Percentiles rank a stretch among this genome's conserved stretches.
phyloP scores from a whole-genome alignment of 2,888 invertebrate genomes.

The Rugalucina vietnamica region DNA sequence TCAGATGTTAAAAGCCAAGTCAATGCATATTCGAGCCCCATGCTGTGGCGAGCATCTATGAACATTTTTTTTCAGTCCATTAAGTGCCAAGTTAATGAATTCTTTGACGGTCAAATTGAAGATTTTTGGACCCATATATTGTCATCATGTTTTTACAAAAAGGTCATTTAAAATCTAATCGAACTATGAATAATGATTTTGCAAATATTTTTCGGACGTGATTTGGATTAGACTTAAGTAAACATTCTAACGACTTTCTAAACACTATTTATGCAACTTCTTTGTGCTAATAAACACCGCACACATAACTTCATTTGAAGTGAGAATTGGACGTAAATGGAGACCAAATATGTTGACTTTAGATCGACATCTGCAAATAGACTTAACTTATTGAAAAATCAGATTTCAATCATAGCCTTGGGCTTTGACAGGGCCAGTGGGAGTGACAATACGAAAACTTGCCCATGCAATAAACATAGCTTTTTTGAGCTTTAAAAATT shows the following conservation, averaged over 20 bases:
- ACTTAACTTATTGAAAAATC: not conserved
- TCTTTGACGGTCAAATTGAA: too few species aligned
- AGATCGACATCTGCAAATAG: not conserved
- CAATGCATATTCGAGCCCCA: too few species aligned
- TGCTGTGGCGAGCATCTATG: too few species aligned
- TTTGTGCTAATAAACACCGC: not conserved
- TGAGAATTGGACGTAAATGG: not conserved
- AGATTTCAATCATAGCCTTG: not conserved
- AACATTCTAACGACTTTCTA: not conserved
- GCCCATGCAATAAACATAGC: not conserved
- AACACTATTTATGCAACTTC: slow-evolving; percentile 6
- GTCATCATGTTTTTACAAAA: too few species aligned
- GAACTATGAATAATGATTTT: too few species aligned
- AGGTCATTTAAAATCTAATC: too few species aligned
- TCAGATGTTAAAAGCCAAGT: too few species aligned
- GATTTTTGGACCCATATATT: too few species aligned
- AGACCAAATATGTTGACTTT: not conserved
- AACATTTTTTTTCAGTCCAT: too few species aligned
- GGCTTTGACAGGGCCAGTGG: not conserved
- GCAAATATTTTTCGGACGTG: not conserved
- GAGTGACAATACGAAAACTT: too few species aligned
- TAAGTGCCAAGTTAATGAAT: too few species aligned
- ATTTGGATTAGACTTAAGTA: not conserved
- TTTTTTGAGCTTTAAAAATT: not conserved
- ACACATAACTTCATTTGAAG: not conserved